Evolutionary conservation across 2,113 vertebrate species (phyloP), one percentile per base, ranked within the genome.

Genomic region (Forbesichthys agassizii): DNA sequence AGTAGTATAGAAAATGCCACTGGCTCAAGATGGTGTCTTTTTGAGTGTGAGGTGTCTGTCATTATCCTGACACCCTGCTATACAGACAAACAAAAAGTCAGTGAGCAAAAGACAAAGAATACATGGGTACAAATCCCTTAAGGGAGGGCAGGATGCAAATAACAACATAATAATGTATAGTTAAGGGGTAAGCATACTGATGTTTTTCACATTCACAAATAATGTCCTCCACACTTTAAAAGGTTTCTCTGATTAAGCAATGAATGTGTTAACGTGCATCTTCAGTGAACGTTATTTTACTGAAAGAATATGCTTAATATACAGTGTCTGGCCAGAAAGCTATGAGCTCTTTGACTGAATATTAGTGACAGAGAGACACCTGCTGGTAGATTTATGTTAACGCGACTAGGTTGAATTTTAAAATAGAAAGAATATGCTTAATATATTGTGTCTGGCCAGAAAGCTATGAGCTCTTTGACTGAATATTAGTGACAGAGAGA

Each of bases 331-430:
- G 4, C 36, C 36, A 42, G 36, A 8, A 42, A 42, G 7, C 10
- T 13, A 63, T 55, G 10, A 68, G 55, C 13, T 85, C 9, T 51
- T 70, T n/a, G 10, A 53, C 8, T 5, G 53, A 78, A 84, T 49
- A 33, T 33, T 90, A 83, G 78, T 77, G 64, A 79, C 69, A 89
- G 73, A 88, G 90, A 83, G 88, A 87, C 89, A 72, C 88, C 88
- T 58, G 16, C 77, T 90, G 91, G 90, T 66, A 3, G 3, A 4
- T 51, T 61, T 33, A 0, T 68, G 33, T 55, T 82, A 71, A 87
- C 69, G 58, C 65, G 62, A 4, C 3, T 48, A 27, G 27, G 27
- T 27, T 48, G 13, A 13, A 10, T 10, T 49, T 55, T 16, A 33
- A 46, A 49, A 4, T 52, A 56, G 36, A 14, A 51, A 16, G 16